These are phyloP conservation scores for Paralvinella palmiformis DNA, from an alignment of 1,140 invertebrate species.

Conservation along the genomic window DNA sequence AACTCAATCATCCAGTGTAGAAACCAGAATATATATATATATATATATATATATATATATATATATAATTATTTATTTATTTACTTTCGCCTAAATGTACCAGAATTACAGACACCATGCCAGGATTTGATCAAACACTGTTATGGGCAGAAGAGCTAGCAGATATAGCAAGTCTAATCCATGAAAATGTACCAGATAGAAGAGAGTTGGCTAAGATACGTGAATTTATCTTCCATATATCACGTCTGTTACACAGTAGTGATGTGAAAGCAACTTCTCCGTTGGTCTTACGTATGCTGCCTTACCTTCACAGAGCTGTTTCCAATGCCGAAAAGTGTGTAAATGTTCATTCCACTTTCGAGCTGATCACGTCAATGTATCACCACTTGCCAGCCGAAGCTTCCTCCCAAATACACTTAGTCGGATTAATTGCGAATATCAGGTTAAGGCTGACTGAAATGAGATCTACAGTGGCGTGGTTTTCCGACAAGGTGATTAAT, in stretches of 20 bases:
- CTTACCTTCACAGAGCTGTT: neutral
- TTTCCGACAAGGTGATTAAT: neutral
- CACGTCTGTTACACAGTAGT: neutral
- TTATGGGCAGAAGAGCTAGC: neutral
- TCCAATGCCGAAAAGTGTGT: neutral
- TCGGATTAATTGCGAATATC: neutral
- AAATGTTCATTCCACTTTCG: neutral
- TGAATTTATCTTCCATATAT: neutral
- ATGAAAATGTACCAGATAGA: neutral
- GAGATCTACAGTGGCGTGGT: neutral
- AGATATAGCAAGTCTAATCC: neutral
- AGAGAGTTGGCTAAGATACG: neutral
- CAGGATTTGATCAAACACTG: neutral
- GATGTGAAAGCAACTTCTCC: neutral
- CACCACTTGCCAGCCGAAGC: constrained; percentile 4
- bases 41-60: no score
- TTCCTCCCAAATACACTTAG: neutral
- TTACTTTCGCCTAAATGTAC: no score
- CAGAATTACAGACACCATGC: no score
- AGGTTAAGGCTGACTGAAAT: neutral
- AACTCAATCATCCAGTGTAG: no score
- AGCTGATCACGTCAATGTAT: neutral
- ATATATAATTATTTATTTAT: no score
- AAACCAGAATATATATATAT: no score
- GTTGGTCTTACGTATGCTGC: neutral